A percentile compares a stretch with the other conserved stretches of the same genome.
Conservation (phyloP, 2,113 vertebrate species). For the Odontesthes bonariensis region DNA sequence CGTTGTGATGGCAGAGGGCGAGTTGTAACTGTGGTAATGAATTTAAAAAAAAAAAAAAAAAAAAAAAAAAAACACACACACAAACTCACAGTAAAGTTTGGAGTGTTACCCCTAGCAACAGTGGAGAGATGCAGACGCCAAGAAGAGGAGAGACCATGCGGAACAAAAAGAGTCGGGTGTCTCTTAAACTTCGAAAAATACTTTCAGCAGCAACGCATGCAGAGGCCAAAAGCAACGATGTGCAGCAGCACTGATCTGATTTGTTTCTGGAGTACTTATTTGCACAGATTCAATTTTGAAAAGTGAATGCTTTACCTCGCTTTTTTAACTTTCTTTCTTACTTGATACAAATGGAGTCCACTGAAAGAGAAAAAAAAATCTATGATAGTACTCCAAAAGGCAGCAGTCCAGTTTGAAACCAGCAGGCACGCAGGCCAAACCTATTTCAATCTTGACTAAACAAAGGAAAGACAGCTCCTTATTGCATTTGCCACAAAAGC, state of each 20-base stretch:
- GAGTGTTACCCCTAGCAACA: constrained; percentile 53
- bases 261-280: constrained; percentile 6
- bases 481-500: constrained; percentile 61
- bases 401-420: constrained; percentile 55
- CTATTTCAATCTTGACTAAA: constrained; percentile 66
- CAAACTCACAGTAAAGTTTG: constrained; percentile 51
- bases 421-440: constrained; percentile 51
- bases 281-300: constrained; percentile 13
- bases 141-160: constrained; percentile 45
- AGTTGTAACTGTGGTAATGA: constrained; percentile 72
- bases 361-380: constrained; percentile 16
- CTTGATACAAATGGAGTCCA: constrained; percentile 15
- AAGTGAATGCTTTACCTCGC: constrained; percentile 3
- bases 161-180: constrained; percentile 57
- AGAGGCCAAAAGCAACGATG: constrained; percentile 5
- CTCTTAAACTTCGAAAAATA: constrained; percentile 62
- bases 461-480: constrained; percentile 69
- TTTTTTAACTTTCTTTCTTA: not conserved
- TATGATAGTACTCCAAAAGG: constrained; percentile 45
- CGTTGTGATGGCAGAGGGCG: constrained; percentile 49
- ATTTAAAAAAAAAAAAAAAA: constrained; percentile 39
- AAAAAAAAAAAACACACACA: constrained; percentile 14
- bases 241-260: constrained; percentile 8
- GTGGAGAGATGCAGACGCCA: constrained; percentile 40
- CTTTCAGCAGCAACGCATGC: constrained; percentile 24